Evolutionary conservation across 2,113 vertebrate species (phyloP).

Genomic region (Rousettus leschenaultii): DNA sequence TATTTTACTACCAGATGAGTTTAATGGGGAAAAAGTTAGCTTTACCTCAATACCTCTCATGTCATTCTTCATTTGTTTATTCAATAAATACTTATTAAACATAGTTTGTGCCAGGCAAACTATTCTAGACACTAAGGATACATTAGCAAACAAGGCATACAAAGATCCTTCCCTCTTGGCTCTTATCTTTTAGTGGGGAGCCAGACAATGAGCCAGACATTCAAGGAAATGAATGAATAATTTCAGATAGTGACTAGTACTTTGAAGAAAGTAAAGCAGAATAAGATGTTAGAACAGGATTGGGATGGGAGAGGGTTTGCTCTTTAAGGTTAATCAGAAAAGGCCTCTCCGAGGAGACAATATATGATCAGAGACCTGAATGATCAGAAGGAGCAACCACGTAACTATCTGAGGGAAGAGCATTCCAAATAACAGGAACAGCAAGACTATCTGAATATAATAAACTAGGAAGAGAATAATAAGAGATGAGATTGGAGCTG

Average conservation of each 20-base stretch:
- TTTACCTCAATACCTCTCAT: neutral
- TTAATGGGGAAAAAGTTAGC: neutral
- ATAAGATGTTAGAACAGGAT: neutral
- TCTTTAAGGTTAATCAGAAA: neutral
- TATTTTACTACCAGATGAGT: neutral
- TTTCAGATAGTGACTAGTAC: neutral
- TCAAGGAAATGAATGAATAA: neutral
- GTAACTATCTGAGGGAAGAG: neutral
- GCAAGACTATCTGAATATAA: neutral
- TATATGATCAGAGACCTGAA: neutral
- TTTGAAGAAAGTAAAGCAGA: neutral
- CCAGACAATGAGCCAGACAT: neutral
- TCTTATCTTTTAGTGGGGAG: neutral
- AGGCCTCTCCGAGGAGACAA: neutral
- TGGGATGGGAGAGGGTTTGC: neutral
- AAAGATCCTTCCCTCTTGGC: neutral
- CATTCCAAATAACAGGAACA: neutral
- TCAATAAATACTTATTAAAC: neutral
- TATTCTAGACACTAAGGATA: neutral
- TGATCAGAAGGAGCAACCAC: neutral
- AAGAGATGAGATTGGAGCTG: neutral
- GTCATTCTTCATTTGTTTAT: slow-evolving; percentile 4
- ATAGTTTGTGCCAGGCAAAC: neutral
- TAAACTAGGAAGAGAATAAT: neutral
- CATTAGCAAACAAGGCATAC: neutral